Evolutionary conservation across 23 tunicate species (phyloP).

Genomic region (Oikopleura dioica): DNA sequence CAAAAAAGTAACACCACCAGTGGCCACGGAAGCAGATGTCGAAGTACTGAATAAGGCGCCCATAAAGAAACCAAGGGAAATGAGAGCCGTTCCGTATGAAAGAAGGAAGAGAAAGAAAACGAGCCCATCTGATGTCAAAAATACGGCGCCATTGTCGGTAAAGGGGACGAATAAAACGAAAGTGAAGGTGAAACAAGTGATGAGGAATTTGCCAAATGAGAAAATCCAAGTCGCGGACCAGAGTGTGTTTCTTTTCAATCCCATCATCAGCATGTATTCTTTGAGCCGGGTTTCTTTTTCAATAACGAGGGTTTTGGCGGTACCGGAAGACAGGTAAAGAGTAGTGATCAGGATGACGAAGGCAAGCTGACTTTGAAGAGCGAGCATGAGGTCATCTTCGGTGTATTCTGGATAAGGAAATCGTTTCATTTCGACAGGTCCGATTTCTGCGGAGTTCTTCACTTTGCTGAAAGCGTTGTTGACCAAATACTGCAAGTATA

Average conservation of each 20-base stretch:
- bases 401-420: slow-evolving; percentile 1
- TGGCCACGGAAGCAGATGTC: background rate
- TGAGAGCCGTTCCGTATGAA: background rate
- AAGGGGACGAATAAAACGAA: background rate
- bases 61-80: background rate
- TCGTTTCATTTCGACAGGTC: background rate
- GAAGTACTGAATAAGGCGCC: background rate
- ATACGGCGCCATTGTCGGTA: background rate
- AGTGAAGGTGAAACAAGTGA: background rate
- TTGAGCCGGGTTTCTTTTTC: slow-evolving; percentile 1
- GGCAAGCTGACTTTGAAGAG: too few relatives aligned
- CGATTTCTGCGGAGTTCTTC: background rate
- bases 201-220: background rate
- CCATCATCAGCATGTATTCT: slow-evolving; percentile 13
- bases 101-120: background rate
- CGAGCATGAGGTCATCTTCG: background rate
- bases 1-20: background rate
- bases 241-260: background rate
- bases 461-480: background rate
- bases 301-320: background rate
- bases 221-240: background rate
- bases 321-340: too few relatives aligned
- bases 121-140: background rate
- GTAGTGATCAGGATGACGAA: too few relatives aligned
- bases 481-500: background rate